Base-by-base conservation (phyloP, 1,140 invertebrate species). In the Leucophenga varia region DNA sequence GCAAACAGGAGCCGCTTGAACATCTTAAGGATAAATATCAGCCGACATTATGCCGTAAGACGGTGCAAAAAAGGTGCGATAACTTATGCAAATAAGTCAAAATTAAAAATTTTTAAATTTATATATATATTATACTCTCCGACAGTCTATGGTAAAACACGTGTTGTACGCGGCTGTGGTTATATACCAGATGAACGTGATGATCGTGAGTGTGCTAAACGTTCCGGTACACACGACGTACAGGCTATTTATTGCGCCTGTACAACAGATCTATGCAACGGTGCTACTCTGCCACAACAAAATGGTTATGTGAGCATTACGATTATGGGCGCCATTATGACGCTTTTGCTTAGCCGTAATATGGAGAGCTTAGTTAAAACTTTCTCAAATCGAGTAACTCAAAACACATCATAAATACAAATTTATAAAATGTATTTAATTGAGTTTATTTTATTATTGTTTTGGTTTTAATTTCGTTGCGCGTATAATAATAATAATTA, bases 21-120 rank as follows among this genome's bases (percentile, higher is more conserved):
- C 89, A 91, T 64, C 78, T 91, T 14, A 78, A 79, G 17, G 72
- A 79, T 22, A 69, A 75, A 42, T 64, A 75, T 9, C 81, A 84
- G 60, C 83, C 88, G 8, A 83, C 81, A 1, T 71, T 93, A 32
- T 94, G 91, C 76, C 78, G 91, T 21, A 89, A 91, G 79, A 87
- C 83, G 51, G 76, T 82, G 30, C 87, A 89, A 74, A 88, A 80
- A 81, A 82, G 88, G n/a, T n/a, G 88, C 76, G 75, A n/a, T n/a
- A n/a, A n/a, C n/a, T n/a, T n/a, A n/a, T n/a, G n/a, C n/a, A n/a
- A n/a, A n/a, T n/a, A n/a, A n/a, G n/a, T n/a, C n/a, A n/a, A n/a
- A 36, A 17, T 19, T 47, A 34, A 28, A 7, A 10, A 34, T 20
- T 44, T 50, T 40, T 14, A 12, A 13, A 21, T 16, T 41, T 38